Percentiles rank a stretch among this genome's conserved stretches.
These are phyloP conservation scores for Fringilla coelebs DNA, from an alignment of 2,797 vertebrate genomes.

Conservation along the genomic window DNA sequence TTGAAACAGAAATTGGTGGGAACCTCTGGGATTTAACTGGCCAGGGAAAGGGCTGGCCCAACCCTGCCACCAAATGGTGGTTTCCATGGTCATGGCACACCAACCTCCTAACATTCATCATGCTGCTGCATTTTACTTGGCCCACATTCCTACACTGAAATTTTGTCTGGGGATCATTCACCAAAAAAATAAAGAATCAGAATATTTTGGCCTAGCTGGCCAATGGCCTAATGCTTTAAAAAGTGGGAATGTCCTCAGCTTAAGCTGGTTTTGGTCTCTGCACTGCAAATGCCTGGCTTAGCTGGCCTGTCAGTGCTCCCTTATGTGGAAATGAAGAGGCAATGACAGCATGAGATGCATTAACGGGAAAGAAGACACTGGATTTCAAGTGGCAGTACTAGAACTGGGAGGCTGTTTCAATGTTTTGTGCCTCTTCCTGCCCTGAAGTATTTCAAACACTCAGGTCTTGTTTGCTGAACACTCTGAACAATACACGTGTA, in stretches of 20 bases:
- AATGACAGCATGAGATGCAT: neutral
- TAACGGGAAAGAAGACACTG: neutral
- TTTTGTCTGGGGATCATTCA: neutral
- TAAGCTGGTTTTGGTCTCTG: neutral
- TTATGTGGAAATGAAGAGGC: neutral
- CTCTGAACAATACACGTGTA: constrained; percentile 35
- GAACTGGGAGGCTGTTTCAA: neutral
- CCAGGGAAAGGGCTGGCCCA: neutral
- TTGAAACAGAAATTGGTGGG: neutral
- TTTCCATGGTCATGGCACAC: neutral
- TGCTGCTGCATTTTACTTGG: neutral
- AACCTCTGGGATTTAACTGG: neutral
- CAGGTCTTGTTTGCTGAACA: constrained; percentile 66
- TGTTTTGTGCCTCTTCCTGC: constrained; percentile 28
- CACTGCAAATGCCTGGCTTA: neutral
- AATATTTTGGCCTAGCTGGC: neutral
- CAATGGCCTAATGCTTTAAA: neutral
- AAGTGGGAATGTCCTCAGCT: neutral
- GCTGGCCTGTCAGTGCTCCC: neutral
- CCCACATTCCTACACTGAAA: rapidly evolving
- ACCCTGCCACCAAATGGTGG: neutral
- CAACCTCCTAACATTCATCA: neutral
- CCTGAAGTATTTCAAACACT: constrained; percentile 61
- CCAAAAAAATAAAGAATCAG: rapidly evolving
- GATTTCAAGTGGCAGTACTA: neutral